Conservation (phyloP, 1,140 invertebrate genomes). For the Parapsyche elsis region DNA sequence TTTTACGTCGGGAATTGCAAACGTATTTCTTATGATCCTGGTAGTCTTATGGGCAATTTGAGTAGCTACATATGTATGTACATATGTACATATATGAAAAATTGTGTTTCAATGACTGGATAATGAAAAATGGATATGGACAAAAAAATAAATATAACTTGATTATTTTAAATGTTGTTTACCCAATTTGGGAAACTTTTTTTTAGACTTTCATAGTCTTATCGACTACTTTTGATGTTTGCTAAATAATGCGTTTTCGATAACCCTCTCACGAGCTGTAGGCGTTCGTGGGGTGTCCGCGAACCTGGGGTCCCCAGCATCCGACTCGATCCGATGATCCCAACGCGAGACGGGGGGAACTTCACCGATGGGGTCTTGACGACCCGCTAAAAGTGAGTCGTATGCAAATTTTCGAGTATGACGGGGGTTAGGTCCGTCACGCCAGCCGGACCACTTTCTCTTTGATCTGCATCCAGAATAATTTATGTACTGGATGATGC, state of each 20-base stretch:
- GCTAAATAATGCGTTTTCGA: constrained; percentile 11
- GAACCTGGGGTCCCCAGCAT: neutral
- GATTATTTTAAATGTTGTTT: too few relatives aligned
- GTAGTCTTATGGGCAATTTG: too few relatives aligned
- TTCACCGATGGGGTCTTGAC: constrained; percentile 16
- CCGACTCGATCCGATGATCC: neutral
- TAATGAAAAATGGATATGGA: too few relatives aligned
- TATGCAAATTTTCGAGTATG: constrained; percentile 53
- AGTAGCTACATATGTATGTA: neutral
- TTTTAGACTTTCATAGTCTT: too few relatives aligned
- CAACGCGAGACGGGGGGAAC: neutral
- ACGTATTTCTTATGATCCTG: too few relatives aligned
- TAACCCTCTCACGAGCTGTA: neutral
- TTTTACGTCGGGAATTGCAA: too few relatives aligned
- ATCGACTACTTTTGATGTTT: too few relatives aligned
- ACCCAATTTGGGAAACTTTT: too few relatives aligned
- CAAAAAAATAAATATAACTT: too few relatives aligned
- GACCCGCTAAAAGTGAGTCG: constrained; percentile 53
- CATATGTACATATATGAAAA: neutral
- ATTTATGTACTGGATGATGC: constrained; percentile 48
- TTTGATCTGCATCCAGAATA: constrained; percentile 54
- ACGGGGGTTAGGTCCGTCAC: constrained; percentile 36
- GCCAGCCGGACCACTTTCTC: constrained; percentile 25
- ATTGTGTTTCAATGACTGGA: too few relatives aligned
- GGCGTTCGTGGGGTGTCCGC: neutral